Evolutionary conservation across 2,797 vertebrate species (phyloP), one percentile per base, ranked within the genome.

Genomic region (Sciurus carolinensis): DNA sequence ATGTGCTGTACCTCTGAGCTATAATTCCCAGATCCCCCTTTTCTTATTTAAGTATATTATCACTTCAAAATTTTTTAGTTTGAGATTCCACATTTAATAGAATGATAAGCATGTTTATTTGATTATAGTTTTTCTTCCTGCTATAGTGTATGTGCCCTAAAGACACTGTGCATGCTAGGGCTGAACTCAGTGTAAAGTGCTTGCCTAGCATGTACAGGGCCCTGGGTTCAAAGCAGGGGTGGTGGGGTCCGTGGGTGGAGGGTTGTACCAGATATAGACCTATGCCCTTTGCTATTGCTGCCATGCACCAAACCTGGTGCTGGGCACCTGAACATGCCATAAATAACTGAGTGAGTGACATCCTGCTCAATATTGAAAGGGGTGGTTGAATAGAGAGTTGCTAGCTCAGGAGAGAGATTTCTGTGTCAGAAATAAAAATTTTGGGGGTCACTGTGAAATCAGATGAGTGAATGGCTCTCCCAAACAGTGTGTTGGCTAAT

Each of bases 351-450:
- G 39, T 13, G 39, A 80, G 52, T 71, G 42, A 71, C 33, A 52
- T 69, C 87, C 71, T 90, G 87, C 30, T 54, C 52, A 52, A 30
- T 64, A 67, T 22, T 33, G 26, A 81, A 77, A 67, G 33, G 54
- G 18, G 7, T 1, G 30, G 59, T 0, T 67, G 84, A 42, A 64
- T 7, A 77, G 39, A 24, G 5, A 92, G 33, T 73, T 44, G 3
- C n/a, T 7, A 57, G 54, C 52, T 94, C 81, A 72, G 66, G 66
- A 75, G 30, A 93, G 33, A 79, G 81, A 69, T 33, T 73, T 91
- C 62, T 47, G 77, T 17, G 59, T 77, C 75, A 42, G 54, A 91
- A 91, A 75, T 71, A 86, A 94, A 88, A 30, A 95, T 39, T 22
- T n/a, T 69, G 44, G 79, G 36, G 47, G 57, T 42, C 44, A 62